Evolutionary conservation across 1,140 invertebrate genomes (phyloP).

Genomic region (Hyles vespertilio): DNA sequence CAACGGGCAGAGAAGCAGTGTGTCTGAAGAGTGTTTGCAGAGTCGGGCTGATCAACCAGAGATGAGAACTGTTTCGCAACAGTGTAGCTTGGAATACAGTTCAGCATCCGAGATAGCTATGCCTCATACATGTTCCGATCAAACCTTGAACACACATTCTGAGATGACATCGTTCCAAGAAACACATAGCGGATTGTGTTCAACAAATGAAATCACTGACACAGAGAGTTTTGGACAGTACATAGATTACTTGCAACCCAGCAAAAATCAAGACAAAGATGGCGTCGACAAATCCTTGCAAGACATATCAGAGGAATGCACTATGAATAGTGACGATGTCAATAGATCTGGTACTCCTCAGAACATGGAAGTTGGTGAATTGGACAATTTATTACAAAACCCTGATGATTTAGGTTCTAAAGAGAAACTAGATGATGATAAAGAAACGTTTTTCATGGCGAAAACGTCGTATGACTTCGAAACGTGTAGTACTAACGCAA

Average conservation of each 20-base stretch:
- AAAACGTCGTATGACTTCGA: constrained; percentile 72
- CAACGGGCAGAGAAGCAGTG: constrained; percentile 54
- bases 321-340: constrained; percentile 61
- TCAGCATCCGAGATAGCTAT: constrained; percentile 68
- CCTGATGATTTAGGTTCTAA: constrained; percentile 42
- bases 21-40: constrained; percentile 66
- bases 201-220: constrained; percentile 71
- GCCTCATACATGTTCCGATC: constrained; percentile 69
- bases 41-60: constrained; percentile 62
- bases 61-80: constrained; percentile 72
- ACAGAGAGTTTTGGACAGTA: constrained; percentile 73
- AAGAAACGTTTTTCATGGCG: constrained; percentile 62
- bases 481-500: constrained; percentile 71
- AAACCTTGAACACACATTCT: constrained; percentile 70
- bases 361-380: constrained; percentile 35
- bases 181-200: constrained; percentile 71
- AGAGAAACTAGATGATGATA: constrained; percentile 57
- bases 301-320: constrained; percentile 67
- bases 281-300: constrained; percentile 55
- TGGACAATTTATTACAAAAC: constrained; percentile 49
- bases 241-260: constrained; percentile 64
- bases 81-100: constrained; percentile 72
- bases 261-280: constrained; percentile 48
- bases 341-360: constrained; percentile 49
- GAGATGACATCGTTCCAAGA: constrained; percentile 71